phyloP scores from a whole-genome alignment of 2,888 invertebrate genomes.

The Ormyrus nitidulus region DNA sequence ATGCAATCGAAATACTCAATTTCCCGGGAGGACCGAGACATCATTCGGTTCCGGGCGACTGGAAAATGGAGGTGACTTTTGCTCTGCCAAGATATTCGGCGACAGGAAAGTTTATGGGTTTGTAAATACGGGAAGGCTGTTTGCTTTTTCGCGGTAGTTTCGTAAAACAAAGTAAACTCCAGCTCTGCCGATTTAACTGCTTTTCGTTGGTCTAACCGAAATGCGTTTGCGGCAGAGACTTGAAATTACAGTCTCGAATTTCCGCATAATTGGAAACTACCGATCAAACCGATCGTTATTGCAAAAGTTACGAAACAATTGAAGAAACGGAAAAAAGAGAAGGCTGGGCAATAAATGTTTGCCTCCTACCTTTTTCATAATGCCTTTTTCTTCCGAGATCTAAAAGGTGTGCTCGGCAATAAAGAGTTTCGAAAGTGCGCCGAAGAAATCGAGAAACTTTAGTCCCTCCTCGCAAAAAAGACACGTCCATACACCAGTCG shows the following conservation, averaged over 20 bases:
- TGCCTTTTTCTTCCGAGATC: neutral
- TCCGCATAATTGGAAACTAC: neutral
- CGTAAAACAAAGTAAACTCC: neutral
- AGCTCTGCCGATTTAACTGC: too few species aligned
- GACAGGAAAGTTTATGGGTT: neutral
- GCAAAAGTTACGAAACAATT: too few species aligned
- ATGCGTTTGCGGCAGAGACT: too few species aligned
- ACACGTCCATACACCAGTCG: conserved; percentile 1
- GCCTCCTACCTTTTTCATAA: conserved; percentile 28
- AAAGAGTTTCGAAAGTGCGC: conserved; percentile 43
- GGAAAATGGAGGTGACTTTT: conserved; percentile 29
- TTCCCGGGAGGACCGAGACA: neutral
- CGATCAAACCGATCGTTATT: neutral
- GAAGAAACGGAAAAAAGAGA: neutral
- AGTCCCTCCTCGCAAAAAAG: neutral
- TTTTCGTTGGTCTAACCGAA: too few species aligned
- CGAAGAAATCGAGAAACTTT: conserved; percentile 46
- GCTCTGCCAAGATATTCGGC: neutral
- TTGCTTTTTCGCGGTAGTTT: too few species aligned
- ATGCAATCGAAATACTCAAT: too few species aligned
- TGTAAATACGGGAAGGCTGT: too few species aligned
- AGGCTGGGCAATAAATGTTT: conserved; percentile 31
- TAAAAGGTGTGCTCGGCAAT: conserved; percentile 32
- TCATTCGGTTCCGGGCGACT: conserved; percentile 7
- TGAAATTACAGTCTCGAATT: neutral